These are phyloP conservation scores for Eupsilia transversa DNA, from an alignment of 2,888 invertebrate genomes.

Conservation along the genomic window DNA sequence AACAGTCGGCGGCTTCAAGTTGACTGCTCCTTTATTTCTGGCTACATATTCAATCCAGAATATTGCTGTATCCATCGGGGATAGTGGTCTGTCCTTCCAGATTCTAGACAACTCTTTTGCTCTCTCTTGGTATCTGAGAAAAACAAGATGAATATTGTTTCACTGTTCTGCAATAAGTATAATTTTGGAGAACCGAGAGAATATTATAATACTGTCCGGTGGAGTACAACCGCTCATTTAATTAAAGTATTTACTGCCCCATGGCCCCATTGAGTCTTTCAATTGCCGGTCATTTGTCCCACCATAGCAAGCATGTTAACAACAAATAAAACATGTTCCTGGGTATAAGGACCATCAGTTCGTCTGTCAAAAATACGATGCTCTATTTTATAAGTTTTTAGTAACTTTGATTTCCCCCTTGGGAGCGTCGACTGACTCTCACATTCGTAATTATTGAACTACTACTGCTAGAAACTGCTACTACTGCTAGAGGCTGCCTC, in stretches of 20 bases:
- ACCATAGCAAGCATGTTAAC: no score
- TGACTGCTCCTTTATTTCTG: slow-evolving; percentile 85
- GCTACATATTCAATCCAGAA: slow-evolving; percentile 93
- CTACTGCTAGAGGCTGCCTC: no score
- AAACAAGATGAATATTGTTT: neutral
- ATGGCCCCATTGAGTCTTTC: no score
- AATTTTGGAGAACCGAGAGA: neutral
- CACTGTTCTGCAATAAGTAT: neutral
- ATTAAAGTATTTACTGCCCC: no score
- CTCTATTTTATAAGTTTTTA: neutral
- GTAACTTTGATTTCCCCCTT: neutral
- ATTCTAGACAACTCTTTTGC: slow-evolving; percentile 67
- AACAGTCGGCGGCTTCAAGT: slow-evolving; percentile 66
- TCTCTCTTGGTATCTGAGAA: slow-evolving; percentile 63
- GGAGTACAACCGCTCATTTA: no score
- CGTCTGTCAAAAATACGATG: no score
- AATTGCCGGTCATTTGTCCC: no score
- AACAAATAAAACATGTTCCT: no score
- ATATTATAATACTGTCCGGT: neutral
- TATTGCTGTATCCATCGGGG: slow-evolving; percentile 91
- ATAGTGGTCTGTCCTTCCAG: slow-evolving; percentile 80
- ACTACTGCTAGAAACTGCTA: no score
- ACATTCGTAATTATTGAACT: no score
- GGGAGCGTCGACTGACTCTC: no score
- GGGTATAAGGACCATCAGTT: no score